These are phyloP conservation scores for Leptobrachium leishanense DNA, from an alignment of 2,113 vertebrate species.

Conservation along the genomic window DNA sequence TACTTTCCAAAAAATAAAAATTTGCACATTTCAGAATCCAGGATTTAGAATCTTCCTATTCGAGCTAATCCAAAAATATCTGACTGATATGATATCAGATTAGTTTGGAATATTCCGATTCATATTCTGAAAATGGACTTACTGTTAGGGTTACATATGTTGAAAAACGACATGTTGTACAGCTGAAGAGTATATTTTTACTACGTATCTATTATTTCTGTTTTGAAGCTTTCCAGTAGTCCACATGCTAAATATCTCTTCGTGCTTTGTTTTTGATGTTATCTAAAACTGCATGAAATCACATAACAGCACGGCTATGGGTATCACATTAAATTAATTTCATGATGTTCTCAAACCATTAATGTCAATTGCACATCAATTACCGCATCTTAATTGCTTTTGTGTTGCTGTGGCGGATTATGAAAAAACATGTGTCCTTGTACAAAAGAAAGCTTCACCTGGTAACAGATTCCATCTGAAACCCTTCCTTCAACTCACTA, in stretches of 20 bases:
- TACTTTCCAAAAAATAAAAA: too few relatives aligned
- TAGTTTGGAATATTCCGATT: too few relatives aligned
- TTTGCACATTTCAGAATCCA: too few relatives aligned
- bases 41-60: too few relatives aligned
- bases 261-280: neutral
- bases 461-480: neutral
- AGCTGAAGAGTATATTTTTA: too few relatives aligned
- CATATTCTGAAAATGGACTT: too few relatives aligned
- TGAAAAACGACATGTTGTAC: too few relatives aligned
- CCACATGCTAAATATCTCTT: neutral
- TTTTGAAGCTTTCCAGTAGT: neutral
- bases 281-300: neutral
- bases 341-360: constrained; percentile 24
- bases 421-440: constrained; percentile 20
- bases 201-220: neutral
- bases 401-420: constrained; percentile 17
- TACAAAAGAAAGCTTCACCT: constrained; percentile 33
- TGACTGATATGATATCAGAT: too few relatives aligned
- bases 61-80: too few relatives aligned
- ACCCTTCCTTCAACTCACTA: constrained; percentile 4
- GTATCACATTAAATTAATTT: constrained; percentile 26
- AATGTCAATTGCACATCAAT: constrained; percentile 40
- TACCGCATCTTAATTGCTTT: constrained; percentile 25
- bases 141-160: too few relatives aligned
- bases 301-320: neutral